Percentiles rank a stretch among this genome's conserved stretches.
Conservation (phyloP, 2,888 invertebrate genomes). For the Sympetrum striolatum region DNA sequence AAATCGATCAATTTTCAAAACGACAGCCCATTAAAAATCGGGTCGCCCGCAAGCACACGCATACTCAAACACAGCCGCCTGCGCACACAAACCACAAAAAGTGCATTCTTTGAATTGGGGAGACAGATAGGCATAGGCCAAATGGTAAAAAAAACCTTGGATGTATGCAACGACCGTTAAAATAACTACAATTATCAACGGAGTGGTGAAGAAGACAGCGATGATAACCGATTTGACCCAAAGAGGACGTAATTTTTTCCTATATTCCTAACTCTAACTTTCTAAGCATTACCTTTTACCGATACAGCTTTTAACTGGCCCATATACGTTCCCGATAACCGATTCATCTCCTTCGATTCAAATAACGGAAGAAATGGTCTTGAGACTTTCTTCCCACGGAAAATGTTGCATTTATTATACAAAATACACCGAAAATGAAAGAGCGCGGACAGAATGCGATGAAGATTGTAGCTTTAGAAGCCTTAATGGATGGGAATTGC, state of each 20-base stretch:
- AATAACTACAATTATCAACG: background rate
- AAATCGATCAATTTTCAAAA: background rate
- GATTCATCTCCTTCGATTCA: background rate
- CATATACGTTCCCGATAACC: background rate
- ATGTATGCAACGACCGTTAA: background rate
- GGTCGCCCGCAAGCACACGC: background rate
- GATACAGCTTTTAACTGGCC: background rate
- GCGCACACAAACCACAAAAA: background rate
- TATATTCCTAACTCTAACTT: background rate
- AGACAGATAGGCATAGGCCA: background rate
- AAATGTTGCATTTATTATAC: background rate
- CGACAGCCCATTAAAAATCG: background rate
- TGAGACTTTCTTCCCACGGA: background rate
- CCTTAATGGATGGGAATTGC: background rate
- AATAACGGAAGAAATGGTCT: background rate
- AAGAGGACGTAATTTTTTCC: background rate
- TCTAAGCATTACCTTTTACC: background rate
- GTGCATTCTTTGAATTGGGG: background rate
- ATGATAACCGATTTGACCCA: background rate
- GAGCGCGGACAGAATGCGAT: background rate
- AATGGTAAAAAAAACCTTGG: background rate
- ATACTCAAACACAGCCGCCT: background rate
- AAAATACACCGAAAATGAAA: background rate
- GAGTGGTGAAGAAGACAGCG: background rate
- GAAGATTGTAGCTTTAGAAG: no score